These are phyloP conservation scores for Zaprionus davidi DNA, from an alignment of 1,140 invertebrate genomes.

Conservation along the genomic window DNA sequence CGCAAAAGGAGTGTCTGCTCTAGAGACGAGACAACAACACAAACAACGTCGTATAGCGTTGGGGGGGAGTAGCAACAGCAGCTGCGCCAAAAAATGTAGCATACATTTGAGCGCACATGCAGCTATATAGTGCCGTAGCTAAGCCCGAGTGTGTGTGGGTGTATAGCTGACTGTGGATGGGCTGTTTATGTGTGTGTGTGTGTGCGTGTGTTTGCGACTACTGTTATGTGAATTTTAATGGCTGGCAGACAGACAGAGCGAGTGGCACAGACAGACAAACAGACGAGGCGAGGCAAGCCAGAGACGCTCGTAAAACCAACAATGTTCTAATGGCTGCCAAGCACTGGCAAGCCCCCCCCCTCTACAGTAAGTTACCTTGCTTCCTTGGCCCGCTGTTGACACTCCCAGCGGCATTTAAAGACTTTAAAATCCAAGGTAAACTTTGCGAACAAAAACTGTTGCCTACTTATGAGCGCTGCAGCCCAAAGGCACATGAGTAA, in stretches of 20 bases:
- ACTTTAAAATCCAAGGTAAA: constrained; percentile 13
- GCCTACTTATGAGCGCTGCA: constrained; percentile 40
- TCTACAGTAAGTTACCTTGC: not conserved
- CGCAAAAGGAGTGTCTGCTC: constrained; percentile 77
- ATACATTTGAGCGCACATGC: constrained; percentile 72
- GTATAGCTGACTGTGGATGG: not conserved
- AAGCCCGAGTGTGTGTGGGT: not conserved
- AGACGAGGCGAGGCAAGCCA: not conserved
- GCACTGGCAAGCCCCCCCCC: not conserved
- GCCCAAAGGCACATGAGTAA: not conserved
- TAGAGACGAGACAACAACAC: constrained; percentile 59
- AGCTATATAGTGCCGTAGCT: constrained; percentile 5
- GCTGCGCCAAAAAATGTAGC: constrained; percentile 66
- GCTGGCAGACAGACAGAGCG: constrained; percentile 33
- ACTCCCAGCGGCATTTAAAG: constrained; percentile 4
- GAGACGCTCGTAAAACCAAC: constrained; percentile 19
- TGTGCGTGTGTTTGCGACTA: constrained; percentile 5
- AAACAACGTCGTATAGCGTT: constrained; percentile 40
- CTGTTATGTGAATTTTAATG: constrained; percentile 32
- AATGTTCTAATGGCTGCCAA: constrained; percentile 13
- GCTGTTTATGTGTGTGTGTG: not conserved
- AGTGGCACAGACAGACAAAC: constrained; percentile 5
- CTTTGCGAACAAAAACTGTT: constrained; percentile 40
- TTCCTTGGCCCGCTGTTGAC: not conserved
- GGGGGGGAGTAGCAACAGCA: constrained; percentile 32